Evolutionary conservation across 2,113 vertebrate genomes (phyloP), one percentile per base, ranked within the genome.

Genomic region (Melanotaenia duboulayi): DNA sequence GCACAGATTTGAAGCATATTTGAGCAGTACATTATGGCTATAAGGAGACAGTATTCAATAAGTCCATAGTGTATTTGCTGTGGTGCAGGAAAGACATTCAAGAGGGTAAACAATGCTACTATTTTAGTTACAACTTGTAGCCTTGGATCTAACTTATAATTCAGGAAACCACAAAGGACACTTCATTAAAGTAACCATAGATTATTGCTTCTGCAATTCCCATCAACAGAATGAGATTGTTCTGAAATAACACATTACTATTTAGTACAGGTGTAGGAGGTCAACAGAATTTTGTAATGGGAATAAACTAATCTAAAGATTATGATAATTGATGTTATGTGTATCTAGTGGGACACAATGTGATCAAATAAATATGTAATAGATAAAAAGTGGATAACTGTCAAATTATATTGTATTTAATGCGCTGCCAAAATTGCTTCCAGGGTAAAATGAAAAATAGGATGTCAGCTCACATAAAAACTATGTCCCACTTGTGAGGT

Each of bases 401-500:
- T 73, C 74, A 78, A 46, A 74, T 56, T 9, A 35, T 2, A 52
- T 70, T 55, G 11, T 17, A 70, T 57, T 65, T 62, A 51, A 46
- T 46, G 37, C 2, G 51, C 52, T 57, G 69, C 51, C 64, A 58
- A 70, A 74, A 56, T 24, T 44, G 59, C 67, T 76, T 57, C 23
- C 52, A 72, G 70, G 71, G 65, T 80, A 16, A 70, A 52, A 65
- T 35, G 11, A 52, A 80, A 71, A 71, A 65, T 39, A 13, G 74
- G 64, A 69, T 48, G 71, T 76, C 67, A 69, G 17, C 11, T 42
- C 49, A 35, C 32, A 49, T 8, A 73, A 76, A 51, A 82, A 67
- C 59, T 74, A 42, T 76, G 66, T 73, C 72, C 37, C 75, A 52
- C 81, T 75, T 83, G 56, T 65, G 25, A 68, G 54, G 69, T 81